Conservation (phyloP, 2,888 invertebrate species). For the Lasioglossum calceatum region DNA sequence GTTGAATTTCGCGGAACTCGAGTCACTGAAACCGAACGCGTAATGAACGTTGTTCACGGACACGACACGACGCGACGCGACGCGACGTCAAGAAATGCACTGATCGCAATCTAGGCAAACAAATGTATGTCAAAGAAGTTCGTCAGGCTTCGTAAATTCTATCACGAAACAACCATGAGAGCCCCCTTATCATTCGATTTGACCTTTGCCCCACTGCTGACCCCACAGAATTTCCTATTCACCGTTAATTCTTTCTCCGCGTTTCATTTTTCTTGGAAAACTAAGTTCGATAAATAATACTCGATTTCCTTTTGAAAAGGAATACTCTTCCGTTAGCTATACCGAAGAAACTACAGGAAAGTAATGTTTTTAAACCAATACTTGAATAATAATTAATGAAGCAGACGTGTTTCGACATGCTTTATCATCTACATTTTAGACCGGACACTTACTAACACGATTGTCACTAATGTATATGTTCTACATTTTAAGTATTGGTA, state of each 20-base stretch:
- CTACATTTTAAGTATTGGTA: neutral
- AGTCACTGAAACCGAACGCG: neutral
- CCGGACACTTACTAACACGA: neutral
- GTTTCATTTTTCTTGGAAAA: neutral
- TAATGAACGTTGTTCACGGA: neutral
- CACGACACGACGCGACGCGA: no score
- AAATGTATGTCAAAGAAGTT: constrained; percentile 15
- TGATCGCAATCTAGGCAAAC: constrained; percentile 2
- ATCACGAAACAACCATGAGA: constrained; percentile 14
- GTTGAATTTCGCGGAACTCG: neutral
- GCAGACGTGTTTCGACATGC: neutral
- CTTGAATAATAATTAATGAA: constrained; percentile 1
- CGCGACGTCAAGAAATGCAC: neutral
- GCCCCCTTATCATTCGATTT: constrained; percentile 42
- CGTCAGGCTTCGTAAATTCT: neutral
- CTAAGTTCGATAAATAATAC: neutral
- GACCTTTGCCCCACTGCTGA: constrained; percentile 34
- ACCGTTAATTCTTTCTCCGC: neutral
- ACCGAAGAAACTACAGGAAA: neutral
- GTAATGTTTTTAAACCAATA: neutral
- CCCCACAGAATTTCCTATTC: neutral
- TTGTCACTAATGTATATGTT: neutral
- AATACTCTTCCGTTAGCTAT: neutral
- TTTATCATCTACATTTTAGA: neutral
- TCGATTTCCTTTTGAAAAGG: neutral